Evolutionary conservation across 2,113 vertebrate genomes (phyloP).

Genomic region (Bucco capensis): DNA sequence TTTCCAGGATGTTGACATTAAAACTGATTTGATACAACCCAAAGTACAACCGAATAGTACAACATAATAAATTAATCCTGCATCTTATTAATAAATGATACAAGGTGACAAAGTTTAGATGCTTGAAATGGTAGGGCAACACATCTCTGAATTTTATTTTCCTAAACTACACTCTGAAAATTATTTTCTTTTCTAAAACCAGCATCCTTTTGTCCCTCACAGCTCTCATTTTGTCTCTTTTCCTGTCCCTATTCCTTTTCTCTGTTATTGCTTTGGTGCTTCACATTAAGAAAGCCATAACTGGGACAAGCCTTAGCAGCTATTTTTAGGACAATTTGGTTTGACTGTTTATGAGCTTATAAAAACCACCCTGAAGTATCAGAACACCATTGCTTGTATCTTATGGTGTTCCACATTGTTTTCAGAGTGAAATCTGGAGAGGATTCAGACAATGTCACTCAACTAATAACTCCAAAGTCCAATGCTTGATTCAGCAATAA

Average conservation of each 20-base stretch:
- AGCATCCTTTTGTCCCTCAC: not conserved
- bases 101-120: not conserved
- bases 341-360: not conserved
- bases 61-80: not conserved
- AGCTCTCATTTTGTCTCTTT: not conserved
- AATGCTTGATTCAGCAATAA: not conserved
- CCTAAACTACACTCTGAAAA: not conserved
- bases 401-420: not conserved
- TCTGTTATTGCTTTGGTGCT: not conserved
- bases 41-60: not conserved
- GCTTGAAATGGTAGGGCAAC: not conserved
- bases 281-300: not conserved
- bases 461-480: not conserved
- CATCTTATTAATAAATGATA: not conserved
- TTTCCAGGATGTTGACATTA: not conserved
- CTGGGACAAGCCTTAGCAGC: not conserved
- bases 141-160: not conserved
- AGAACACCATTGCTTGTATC: not conserved
- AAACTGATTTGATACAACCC: not conserved
- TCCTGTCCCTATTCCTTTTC: not conserved
- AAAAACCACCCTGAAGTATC: not conserved
- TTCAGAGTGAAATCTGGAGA: not conserved
- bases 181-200: not conserved
- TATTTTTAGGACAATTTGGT: not conserved
- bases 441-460: not conserved